A percentile compares a stretch with the other conserved stretches of the same genome.
phyloP scores from a whole-genome alignment of 1,140 invertebrate genomes.

The Leptinotarsa defecta region DNA sequence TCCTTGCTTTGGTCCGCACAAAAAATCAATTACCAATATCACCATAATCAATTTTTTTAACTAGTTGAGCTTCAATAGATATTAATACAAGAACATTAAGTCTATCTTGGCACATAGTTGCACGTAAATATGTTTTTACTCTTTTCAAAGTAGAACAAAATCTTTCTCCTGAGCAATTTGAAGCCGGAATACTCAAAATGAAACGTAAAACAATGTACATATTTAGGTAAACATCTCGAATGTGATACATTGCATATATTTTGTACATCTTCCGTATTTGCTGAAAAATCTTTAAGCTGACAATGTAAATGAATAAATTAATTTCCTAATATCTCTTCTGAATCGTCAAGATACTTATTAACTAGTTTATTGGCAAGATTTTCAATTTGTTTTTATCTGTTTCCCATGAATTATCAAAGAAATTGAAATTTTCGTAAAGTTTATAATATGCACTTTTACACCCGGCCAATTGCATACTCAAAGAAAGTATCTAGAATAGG shows the following conservation, averaged over 20 bases:
- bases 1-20: not conserved
- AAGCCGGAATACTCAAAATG: constrained; percentile 10
- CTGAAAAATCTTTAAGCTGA: not conserved
- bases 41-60: not conserved
- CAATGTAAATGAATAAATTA: constrained; percentile 9
- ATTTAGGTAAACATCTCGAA: not conserved
- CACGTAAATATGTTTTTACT: not conserved
- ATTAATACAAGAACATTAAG: not conserved
- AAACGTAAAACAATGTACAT: not conserved
- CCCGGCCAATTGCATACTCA: constrained; percentile 10
- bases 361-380: not conserved
- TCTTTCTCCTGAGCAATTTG: too few relatives aligned
- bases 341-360: constrained; percentile 13
- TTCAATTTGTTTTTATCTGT: not conserved
- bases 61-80: not conserved
- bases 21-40: not conserved
- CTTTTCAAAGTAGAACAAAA: not conserved
- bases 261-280: not conserved
- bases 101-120: not conserved
- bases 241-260: not conserved
- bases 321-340: not conserved
- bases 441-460: not conserved
- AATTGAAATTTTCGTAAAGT: constrained; percentile 11
- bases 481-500: not conserved
- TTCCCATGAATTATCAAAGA: not conserved